These are phyloP conservation scores for Lasioglossum calceatum DNA, from an alignment of 2,888 invertebrate species.

Conservation along the genomic window DNA sequence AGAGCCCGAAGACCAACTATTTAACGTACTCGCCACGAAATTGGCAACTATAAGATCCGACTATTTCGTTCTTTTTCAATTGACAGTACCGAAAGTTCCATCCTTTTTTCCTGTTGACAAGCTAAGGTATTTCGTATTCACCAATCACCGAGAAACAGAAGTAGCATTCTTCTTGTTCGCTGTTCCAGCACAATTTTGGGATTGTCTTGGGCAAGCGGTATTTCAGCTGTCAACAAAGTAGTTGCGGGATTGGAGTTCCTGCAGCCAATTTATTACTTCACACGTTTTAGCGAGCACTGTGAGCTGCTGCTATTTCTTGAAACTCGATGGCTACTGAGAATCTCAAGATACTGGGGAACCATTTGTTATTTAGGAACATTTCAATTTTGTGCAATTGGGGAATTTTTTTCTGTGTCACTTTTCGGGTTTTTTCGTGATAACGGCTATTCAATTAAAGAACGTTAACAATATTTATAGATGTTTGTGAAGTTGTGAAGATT, in stretches of 20 bases:
- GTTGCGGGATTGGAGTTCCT: not conserved
- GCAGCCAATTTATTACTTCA: slow-evolving; percentile 3
- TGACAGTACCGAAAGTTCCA: not conserved
- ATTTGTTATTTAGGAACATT: not conserved
- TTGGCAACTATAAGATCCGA: slow-evolving; percentile 26
- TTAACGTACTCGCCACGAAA: slow-evolving; percentile 38
- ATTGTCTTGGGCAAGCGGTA: not conserved
- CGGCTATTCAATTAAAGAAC: too few species aligned
- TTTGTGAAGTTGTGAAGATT: too few species aligned
- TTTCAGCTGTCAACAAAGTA: not conserved
- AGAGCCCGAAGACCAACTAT: slow-evolving; percentile 24
- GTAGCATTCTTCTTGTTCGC: not conserved
- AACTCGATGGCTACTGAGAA: not conserved
- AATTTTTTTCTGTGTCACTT: not conserved
- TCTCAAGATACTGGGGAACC: not conserved
- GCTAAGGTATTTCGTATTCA: not conserved
- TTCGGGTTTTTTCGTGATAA: not conserved
- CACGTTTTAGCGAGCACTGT: not conserved
- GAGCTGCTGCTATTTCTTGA: not conserved
- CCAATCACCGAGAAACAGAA: not conserved
- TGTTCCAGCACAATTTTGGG: not conserved
- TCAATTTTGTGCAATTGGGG: not conserved
- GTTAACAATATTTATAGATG: too few species aligned
- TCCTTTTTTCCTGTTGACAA: not conserved
- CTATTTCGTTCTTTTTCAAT: not conserved